phyloP scores from a whole-genome alignment of 2,113 vertebrate genomes.

The Aptenodytes patagonicus region DNA sequence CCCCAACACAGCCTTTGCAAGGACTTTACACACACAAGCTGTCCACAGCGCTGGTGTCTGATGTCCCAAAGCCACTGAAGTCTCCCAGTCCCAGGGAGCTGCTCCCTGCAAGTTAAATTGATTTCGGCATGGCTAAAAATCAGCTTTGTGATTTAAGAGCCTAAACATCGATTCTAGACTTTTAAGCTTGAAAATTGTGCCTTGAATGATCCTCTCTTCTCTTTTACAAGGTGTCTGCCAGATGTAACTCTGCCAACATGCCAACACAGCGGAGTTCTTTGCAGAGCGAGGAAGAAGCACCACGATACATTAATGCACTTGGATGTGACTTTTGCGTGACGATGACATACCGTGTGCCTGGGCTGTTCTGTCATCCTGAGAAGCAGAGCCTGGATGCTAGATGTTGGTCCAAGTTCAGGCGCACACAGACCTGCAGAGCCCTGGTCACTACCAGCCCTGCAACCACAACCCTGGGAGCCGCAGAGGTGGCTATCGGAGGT shows the following conservation, averaged over 20 bases:
- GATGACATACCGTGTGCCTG: fast-evolving
- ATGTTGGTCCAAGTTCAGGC: not conserved
- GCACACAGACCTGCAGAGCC: not conserved
- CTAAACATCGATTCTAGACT: not conserved
- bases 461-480: not conserved
- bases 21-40: not conserved
- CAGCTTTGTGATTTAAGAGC: not conserved
- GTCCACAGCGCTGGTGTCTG: not conserved
- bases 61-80: not conserved
- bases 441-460: not conserved
- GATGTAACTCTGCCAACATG: not conserved
- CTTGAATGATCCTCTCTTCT: not conserved
- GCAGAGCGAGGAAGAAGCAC: not conserved
- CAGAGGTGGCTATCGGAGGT: not conserved
- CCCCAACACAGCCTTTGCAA: not conserved
- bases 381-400: not conserved
- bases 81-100: not conserved
- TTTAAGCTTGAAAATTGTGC: not conserved
- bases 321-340: not conserved
- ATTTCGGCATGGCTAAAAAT: fast-evolving
- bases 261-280: too few species aligned
- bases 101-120: not conserved
- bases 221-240: not conserved
- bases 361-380: not conserved
- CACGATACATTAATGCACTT: not conserved